phyloP scores from a whole-genome alignment of 92 coral and sea anemone species.

The Epizoanthus fatuus region DNA sequence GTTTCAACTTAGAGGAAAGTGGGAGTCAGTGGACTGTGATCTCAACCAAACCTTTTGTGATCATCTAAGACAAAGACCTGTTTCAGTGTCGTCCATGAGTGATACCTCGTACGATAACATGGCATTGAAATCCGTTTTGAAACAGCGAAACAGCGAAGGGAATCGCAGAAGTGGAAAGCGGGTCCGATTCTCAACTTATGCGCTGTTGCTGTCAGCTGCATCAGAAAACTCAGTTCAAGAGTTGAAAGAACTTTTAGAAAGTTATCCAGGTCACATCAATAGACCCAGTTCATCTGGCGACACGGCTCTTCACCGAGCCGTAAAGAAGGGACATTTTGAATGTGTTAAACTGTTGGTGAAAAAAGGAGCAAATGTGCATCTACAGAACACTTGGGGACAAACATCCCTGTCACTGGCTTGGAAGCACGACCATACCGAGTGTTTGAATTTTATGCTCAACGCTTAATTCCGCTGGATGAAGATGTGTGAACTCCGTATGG shows the following conservation, averaged over 20 bases:
- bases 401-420: constrained; percentile 26
- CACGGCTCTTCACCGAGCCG: constrained; percentile 7
- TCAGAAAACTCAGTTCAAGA: constrained; percentile 27
- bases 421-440: background rate
- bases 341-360: constrained; percentile 13
- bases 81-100: background rate
- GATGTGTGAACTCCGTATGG: too few species aligned
- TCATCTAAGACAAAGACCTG: background rate
- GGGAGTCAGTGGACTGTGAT: background rate
- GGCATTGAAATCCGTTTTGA: background rate
- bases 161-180: background rate
- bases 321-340: background rate
- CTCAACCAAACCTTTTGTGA: background rate
- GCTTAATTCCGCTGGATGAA: background rate
- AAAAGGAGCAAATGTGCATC: constrained; percentile 9
- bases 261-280: background rate
- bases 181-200: constrained; percentile 1
- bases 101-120: background rate
- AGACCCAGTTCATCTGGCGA: background rate
- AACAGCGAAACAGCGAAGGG: background rate
- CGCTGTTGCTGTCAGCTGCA: constrained; percentile 15
- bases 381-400: background rate
- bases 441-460: constrained; percentile 15
- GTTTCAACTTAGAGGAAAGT: background rate
- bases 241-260: background rate